phyloP scores from a whole-genome alignment of 2,888 invertebrate species.

The Eristalinus sepulchralis region DNA sequence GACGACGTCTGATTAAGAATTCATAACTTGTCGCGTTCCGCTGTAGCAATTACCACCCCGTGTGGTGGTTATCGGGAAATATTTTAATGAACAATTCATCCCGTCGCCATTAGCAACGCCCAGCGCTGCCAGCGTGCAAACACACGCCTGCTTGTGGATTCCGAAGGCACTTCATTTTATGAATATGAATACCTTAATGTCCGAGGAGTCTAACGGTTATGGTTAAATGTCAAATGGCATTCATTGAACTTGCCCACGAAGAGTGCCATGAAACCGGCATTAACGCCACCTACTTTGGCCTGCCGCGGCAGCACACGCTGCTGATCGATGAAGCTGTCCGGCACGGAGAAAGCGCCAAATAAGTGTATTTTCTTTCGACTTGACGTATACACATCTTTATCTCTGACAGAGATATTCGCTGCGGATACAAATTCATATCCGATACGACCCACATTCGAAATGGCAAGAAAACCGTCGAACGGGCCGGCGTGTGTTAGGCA shows the following conservation, averaged over 20 bases:
- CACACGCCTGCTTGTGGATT: slow-evolving; percentile 6
- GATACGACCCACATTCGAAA: slow-evolving; percentile 65
- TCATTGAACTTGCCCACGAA: slow-evolving; percentile 50
- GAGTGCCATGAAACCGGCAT: not conserved
- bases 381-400: slow-evolving; percentile 40
- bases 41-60: slow-evolving; percentile 64
- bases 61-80: slow-evolving; percentile 15
- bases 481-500: slow-evolving; percentile 8
- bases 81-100: slow-evolving; percentile 36
- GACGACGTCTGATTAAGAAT: slow-evolving; percentile 38
- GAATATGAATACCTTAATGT: not conserved
- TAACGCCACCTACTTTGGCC: slow-evolving; percentile 16
- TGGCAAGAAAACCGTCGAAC: slow-evolving; percentile 47
- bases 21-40: slow-evolving; percentile 56
- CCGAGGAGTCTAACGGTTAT: slow-evolving; percentile 47
- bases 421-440: slow-evolving; percentile 25
- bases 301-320: no score
- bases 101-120: slow-evolving; percentile 10
- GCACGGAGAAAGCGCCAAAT: slow-evolving; percentile 57
- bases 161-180: not conserved
- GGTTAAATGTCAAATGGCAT: slow-evolving; percentile 42
- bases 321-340: not conserved
- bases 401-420: slow-evolving; percentile 33
- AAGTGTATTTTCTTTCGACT: slow-evolving; percentile 13
- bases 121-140: slow-evolving; percentile 17